phyloP scores from a whole-genome alignment of 2,797 vertebrate species.

The Poliocrania exsul region DNA sequence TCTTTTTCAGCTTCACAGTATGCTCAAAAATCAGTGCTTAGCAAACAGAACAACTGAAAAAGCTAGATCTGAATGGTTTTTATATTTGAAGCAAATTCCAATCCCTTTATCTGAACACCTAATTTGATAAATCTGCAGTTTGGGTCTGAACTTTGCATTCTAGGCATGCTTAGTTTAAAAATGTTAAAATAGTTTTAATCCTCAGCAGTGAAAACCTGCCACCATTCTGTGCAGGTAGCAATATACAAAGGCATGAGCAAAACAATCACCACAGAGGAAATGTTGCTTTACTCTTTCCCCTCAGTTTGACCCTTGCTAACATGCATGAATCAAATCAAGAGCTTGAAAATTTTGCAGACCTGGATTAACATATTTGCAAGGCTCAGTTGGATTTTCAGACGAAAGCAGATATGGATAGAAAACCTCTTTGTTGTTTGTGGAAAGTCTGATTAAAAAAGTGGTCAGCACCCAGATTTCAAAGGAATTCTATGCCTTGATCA shows the following conservation, averaged over 20 bases:
- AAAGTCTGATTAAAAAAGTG: slow-evolving; percentile 72
- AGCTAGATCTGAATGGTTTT: background rate
- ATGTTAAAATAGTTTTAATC: slow-evolving; percentile 23
- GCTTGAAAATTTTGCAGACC: slow-evolving; percentile 62
- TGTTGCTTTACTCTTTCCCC: slow-evolving; percentile 36
- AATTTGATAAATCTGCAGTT: background rate
- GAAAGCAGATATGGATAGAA: slow-evolving; percentile 62
- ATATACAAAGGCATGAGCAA: background rate
- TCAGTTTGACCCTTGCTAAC: slow-evolving; percentile 56
- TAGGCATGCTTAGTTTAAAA: background rate
- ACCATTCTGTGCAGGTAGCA: background rate
- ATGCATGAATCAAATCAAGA: slow-evolving; percentile 53
- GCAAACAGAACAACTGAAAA: background rate
- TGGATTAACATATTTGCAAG: slow-evolving; percentile 63
- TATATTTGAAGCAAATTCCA: background rate
- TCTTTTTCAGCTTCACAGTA: background rate
- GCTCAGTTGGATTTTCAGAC: slow-evolving; percentile 56
- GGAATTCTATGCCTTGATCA: slow-evolving; percentile 54
- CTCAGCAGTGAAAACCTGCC: slow-evolving; percentile 6
- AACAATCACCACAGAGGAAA: slow-evolving; percentile 21
- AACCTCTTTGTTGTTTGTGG: slow-evolving; percentile 59
- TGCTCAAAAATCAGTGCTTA: background rate
- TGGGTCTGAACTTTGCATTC: slow-evolving; percentile 8
- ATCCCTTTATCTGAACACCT: background rate
- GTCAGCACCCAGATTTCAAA: slow-evolving; percentile 74